These are phyloP conservation scores for Dasypus novemcinctus DNA, from an alignment of 2,113 vertebrate species.

Conservation along the genomic window DNA sequence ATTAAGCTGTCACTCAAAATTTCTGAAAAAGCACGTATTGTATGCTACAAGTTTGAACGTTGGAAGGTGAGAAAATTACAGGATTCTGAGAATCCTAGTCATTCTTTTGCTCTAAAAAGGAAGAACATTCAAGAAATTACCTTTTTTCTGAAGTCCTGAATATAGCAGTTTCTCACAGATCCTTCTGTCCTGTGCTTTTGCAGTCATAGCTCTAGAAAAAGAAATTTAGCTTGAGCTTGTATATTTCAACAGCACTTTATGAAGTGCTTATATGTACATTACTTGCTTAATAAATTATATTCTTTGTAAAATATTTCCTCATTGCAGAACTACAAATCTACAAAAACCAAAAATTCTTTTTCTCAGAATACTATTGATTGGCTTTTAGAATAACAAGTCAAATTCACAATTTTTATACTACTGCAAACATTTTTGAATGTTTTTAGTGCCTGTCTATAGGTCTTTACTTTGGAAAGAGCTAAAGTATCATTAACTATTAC, in stretches of 20 bases:
- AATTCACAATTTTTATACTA: neutral
- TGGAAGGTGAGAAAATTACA: conserved; percentile 42
- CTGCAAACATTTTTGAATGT: conserved; percentile 18
- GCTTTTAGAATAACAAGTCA: conserved; percentile 40
- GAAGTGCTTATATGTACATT: neutral
- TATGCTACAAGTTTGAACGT: conserved; percentile 43
- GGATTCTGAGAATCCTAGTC: conserved; percentile 30
- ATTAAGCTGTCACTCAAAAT: conserved; percentile 56
- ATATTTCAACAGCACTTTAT: neutral
- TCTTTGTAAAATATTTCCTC: conserved; percentile 4
- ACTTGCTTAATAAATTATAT: neutral
- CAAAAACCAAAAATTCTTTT: too few relatives aligned
- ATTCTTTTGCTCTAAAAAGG: conserved; percentile 41
- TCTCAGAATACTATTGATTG: neutral
- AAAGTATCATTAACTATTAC: neutral
- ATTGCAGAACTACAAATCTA: neutral
- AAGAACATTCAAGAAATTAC: neutral
- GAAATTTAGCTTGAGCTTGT: neutral
- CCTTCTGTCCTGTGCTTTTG: neutral
- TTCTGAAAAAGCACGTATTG: conserved; percentile 40
- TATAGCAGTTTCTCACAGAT: neutral
- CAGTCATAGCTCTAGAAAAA: neutral
- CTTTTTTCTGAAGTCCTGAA: neutral
- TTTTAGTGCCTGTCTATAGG: neutral
- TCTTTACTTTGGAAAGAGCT: neutral